phyloP scores from a whole-genome alignment of 2,113 vertebrate genomes.

The Pycnonotus jocosus region DNA sequence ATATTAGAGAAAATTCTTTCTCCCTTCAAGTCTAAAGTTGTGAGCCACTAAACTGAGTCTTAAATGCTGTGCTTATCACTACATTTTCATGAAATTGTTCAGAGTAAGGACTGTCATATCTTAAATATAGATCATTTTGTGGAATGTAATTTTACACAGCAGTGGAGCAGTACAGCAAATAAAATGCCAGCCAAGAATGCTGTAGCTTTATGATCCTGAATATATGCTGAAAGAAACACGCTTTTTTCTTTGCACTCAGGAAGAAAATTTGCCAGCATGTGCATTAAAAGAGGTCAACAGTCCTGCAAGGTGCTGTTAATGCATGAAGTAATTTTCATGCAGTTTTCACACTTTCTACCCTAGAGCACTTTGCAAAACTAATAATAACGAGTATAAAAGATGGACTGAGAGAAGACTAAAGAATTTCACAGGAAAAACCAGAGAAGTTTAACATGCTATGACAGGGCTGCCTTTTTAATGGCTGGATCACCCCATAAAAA shows the following conservation, averaged over 20 bases:
- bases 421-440: background rate
- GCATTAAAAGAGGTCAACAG: background rate
- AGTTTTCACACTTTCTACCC: background rate
- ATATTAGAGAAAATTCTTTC: background rate
- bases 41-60: background rate
- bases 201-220: background rate
- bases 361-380: background rate
- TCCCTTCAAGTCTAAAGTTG: background rate
- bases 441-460: background rate
- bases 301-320: background rate
- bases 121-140: conserved; percentile 36
- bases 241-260: background rate
- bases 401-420: background rate
- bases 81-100: background rate
- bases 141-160: background rate
- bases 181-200: background rate
- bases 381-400: background rate
- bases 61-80: background rate
- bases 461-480: background rate
- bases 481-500: background rate
- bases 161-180: background rate
- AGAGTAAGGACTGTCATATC: background rate
- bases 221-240: background rate
- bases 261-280: background rate
- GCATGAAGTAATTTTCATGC: background rate